Base-by-base conservation (phyloP, 2,888 invertebrate genomes). In the Sisyra nigra region DNA sequence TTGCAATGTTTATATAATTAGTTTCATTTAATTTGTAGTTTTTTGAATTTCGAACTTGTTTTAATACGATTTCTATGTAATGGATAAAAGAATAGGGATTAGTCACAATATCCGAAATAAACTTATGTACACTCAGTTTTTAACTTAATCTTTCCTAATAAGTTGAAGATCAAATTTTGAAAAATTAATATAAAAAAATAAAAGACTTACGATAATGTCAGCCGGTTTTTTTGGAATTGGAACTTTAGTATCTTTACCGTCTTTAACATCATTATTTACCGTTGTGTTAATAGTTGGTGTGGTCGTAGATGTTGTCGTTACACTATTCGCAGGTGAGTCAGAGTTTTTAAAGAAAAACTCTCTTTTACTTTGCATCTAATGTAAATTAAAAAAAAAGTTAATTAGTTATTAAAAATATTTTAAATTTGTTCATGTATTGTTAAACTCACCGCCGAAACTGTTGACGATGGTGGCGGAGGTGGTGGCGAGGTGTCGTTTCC, bases 331-430 rank as follows among this genome's bases (percentile, higher is more conserved):
- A 17, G 59, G 59, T 42, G 58, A 59, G 31, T 72, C 67, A 53
- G 75, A 73, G 48, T 76, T 74, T 63, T 83, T 84, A 68, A 87
- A 87, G 68, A 87, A 87, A 67, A 85, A 73, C 69, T 87, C 86
- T 54, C 87, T 75, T 69, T 87, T 87, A 61, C 76, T 78, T 67
- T 84, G 84, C 62, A 84, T 72, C 77, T 82, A 71, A 13, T 71
- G 69, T 50, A 38, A 24, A 5, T 52, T 51, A 51, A 49, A 44
- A 45, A 45, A 44, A 47, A 46, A 18, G 6, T 9, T 3, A 36
- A 13, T 14, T 13, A 36, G 10, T 4, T 10, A 36, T 10, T 11
- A 14, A 10, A 9, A n/a, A 36, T 2, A 15, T 10, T 3, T 4
- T 3, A 14, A 36, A 13, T 6, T 14, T 11, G 3, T 14, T 3